These are phyloP conservation scores for Drosophila quadrilineata DNA, from an alignment of 1,140 invertebrate species.

Conservation along the genomic window DNA sequence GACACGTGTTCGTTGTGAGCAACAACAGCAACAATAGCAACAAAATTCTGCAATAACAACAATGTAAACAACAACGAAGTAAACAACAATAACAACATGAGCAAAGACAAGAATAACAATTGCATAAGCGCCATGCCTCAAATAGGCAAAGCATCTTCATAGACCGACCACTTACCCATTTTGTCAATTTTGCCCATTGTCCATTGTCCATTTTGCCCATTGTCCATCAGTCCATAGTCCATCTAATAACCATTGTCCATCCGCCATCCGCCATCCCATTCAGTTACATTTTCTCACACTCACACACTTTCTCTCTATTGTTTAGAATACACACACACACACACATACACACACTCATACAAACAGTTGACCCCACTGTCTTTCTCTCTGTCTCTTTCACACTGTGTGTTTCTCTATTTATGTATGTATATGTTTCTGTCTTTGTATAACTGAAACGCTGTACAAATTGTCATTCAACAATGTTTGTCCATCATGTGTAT, in stretches of 20 bases:
- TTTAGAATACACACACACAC: constrained; percentile 5
- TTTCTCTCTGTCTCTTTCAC: constrained; percentile 5
- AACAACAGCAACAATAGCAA: constrained; percentile 20
- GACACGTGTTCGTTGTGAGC: constrained; percentile 2
- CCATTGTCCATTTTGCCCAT: constrained; percentile 45
- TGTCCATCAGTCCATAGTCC: constrained; percentile 39
- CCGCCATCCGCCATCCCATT: constrained; percentile 48
- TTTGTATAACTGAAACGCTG: constrained; percentile 19
- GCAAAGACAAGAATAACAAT: constrained; percentile 26
- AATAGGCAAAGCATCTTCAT: constrained; percentile 30
- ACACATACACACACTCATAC: constrained; percentile 1
- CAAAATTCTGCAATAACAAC: constrained; percentile 6
- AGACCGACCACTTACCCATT: constrained; percentile 40
- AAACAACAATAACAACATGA: constrained; percentile 25
- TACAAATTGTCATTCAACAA: constrained; percentile 2
- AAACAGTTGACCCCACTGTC: neutral
- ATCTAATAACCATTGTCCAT: constrained; percentile 69
- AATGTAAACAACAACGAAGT: constrained; percentile 3
- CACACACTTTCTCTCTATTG: constrained; percentile 15
- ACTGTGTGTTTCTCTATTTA: constrained; percentile 10
- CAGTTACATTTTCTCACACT: constrained; percentile 27
- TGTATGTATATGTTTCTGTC: constrained; percentile 6
- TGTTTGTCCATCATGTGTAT: constrained; percentile 6
- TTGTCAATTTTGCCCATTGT: constrained; percentile 16
- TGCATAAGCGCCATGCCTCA: constrained; percentile 27